phyloP scores from a whole-genome alignment of 2,797 vertebrate genomes.

The Echeneis naucrates region DNA sequence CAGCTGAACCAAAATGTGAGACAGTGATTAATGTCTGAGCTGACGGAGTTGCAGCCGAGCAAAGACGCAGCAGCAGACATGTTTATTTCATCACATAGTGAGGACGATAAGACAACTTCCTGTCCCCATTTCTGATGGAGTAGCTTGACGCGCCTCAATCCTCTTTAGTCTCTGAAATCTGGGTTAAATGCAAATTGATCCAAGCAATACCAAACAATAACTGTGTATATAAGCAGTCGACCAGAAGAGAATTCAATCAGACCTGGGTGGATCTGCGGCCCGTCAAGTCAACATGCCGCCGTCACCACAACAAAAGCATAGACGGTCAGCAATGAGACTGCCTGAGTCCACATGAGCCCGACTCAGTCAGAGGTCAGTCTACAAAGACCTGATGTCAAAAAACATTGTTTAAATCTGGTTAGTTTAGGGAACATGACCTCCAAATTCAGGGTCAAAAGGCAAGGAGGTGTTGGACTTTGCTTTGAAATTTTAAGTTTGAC shows the following conservation, averaged over 20 bases:
- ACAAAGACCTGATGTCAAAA: no score
- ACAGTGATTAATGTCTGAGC: constrained; percentile 50
- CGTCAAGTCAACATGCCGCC: constrained; percentile 44
- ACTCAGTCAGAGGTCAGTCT: no score
- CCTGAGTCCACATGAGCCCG: no score
- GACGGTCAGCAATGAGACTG: neutral
- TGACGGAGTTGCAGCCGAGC: constrained; percentile 10
- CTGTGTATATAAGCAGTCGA: constrained; percentile 74
- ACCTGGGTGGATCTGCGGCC: constrained; percentile 45
- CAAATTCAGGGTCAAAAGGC: no score
- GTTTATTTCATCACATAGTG: constrained; percentile 2
- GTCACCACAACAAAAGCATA: neutral
- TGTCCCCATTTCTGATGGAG: constrained; percentile 21
- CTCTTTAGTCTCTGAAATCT: constrained; percentile 73
- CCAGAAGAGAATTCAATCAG: constrained; percentile 78
- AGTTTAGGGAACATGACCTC: no score
- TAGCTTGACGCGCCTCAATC: constrained; percentile 44
- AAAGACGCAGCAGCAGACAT: neutral
- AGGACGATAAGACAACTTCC: constrained; percentile 25
- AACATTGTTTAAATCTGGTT: no score
- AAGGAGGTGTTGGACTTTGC: no score
- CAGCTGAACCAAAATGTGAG: constrained; percentile 52
- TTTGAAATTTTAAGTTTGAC: no score
- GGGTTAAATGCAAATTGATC: constrained; percentile 86
- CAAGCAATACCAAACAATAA: constrained; percentile 78